phyloP scores from a whole-genome alignment of 2,888 invertebrate species.

The Achlya flavicornis region DNA sequence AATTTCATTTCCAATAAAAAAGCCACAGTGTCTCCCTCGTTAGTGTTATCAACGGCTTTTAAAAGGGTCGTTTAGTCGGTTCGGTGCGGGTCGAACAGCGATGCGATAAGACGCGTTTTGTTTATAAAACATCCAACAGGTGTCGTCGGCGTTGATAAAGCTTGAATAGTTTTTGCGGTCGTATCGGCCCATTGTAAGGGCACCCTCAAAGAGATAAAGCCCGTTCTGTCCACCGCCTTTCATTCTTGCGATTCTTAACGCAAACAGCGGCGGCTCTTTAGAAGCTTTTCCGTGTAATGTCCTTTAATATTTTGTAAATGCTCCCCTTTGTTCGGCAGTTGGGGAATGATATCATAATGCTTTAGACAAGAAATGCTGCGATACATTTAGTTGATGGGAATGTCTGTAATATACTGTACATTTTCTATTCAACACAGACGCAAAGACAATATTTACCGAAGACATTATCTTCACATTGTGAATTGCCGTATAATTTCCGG shows the following conservation, averaged over 20 bases:
- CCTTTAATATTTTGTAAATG: conserved; percentile 61
- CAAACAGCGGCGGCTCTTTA: conserved; percentile 49
- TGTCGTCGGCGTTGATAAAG: conserved; percentile 47
- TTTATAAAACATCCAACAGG: conserved; percentile 55
- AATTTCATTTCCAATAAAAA: neutral
- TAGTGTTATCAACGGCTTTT: conserved; percentile 20
- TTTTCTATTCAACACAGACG: neutral
- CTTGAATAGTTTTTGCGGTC: conserved; percentile 64
- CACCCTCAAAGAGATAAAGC: conserved; percentile 44
- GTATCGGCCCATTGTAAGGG: conserved; percentile 46
- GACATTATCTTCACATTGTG: neutral
- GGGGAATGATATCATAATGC: conserved; percentile 32
- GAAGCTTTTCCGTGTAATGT: conserved; percentile 60
- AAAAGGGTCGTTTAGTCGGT: conserved; percentile 18
- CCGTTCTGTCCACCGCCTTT: conserved; percentile 29
- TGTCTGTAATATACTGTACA: conserved; percentile 18
- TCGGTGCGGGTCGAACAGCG: conserved; percentile 22
- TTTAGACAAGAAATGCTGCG: conserved; percentile 30
- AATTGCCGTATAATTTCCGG: neutral
- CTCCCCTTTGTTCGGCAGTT: conserved; percentile 43
- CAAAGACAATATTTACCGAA: neutral
- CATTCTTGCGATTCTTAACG: conserved; percentile 40
- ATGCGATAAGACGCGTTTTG: conserved; percentile 34
- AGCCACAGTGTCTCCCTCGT: neutral
- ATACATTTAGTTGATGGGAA: conserved; percentile 37